These are phyloP conservation scores for Saccostrea echinata DNA, from an alignment of 1,140 invertebrate genomes.

Conservation along the genomic window DNA sequence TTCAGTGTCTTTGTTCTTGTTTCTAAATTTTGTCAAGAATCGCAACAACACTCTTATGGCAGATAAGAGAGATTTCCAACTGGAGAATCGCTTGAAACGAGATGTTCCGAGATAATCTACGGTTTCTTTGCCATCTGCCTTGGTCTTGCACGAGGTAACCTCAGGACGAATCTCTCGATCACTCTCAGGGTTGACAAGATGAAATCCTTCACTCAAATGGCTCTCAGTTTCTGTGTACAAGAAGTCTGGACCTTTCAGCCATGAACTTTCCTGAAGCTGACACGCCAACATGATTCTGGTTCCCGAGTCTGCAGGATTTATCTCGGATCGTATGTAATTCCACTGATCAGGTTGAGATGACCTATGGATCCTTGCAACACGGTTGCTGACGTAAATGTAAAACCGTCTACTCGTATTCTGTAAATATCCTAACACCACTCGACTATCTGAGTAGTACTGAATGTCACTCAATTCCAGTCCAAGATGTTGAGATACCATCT, in stretches of 20 bases:
- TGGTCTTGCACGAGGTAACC: neutral
- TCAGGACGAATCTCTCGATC: neutral
- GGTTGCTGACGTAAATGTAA: slow-evolving; percentile 46
- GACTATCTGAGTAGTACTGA: slow-evolving; percentile 8
- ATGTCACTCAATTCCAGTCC: neutral
- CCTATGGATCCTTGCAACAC: slow-evolving; percentile 39
- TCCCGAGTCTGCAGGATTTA: neutral
- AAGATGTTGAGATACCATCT: neutral
- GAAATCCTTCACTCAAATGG: neutral
- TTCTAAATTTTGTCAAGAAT: neutral
- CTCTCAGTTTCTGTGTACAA: neutral
- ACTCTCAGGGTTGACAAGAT: neutral
- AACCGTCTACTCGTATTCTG: slow-evolving; percentile 38
- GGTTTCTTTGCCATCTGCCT: neutral
- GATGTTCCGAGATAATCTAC: neutral
- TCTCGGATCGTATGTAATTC: neutral
- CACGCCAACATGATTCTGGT: neutral
- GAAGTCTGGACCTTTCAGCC: neutral
- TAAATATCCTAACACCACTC: slow-evolving; percentile 47
- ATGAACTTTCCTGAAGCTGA: neutral
- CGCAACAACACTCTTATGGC: neutral
- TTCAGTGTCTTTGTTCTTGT: neutral
- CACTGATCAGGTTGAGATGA: slow-evolving; percentile 42
- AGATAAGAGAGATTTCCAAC: neutral
- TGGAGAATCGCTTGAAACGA: slow-evolving; percentile 5